A percentile compares a stretch with the other conserved stretches of the same genome.
Evolutionary conservation across 1,140 invertebrate species (phyloP).

Genomic region (Drosophila bifasciata): DNA sequence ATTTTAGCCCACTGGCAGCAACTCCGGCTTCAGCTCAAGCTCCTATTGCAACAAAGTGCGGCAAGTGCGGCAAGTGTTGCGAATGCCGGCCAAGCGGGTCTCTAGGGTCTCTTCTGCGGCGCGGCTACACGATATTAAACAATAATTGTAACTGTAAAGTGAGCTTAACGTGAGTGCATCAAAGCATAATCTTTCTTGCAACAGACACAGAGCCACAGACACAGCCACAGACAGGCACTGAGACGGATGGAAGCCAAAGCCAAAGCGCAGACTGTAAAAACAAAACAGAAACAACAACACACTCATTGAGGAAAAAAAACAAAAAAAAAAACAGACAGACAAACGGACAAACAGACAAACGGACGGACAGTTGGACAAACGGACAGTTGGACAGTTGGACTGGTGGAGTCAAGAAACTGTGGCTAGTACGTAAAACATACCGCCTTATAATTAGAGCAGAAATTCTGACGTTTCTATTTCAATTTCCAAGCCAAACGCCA

Average conservation of each 20-base stretch:
- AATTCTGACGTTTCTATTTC: constrained; percentile 84
- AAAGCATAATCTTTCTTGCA: constrained; percentile 82
- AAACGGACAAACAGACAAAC: constrained; percentile 36
- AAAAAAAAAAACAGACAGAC: constrained; percentile 26
- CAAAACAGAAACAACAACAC: constrained; percentile 49
- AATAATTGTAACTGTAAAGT: constrained; percentile 83
- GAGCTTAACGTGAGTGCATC: constrained; percentile 82
- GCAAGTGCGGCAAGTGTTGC: constrained; percentile 72
- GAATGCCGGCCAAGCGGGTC: constrained; percentile 53
- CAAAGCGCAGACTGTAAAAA: constrained; percentile 57
- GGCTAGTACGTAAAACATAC: constrained; percentile 77
- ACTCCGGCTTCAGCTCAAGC: constrained; percentile 27
- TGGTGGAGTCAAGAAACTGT: constrained; percentile 75
- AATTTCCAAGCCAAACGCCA: constrained; percentile 81
- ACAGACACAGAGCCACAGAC: constrained; percentile 51
- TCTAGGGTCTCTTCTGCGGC: constrained; percentile 59
- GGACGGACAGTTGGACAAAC: constrained; percentile 21
- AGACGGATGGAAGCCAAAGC: constrained; percentile 53
- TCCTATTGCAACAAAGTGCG: constrained; percentile 67
- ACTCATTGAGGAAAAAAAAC: constrained; percentile 29
- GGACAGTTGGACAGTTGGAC: constrained; percentile 33
- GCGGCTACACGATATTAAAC: constrained; percentile 75
- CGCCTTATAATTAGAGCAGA: constrained; percentile 84
- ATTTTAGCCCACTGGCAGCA: constrained; percentile 41
- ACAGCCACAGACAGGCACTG: constrained; percentile 16